Evolutionary conservation across 2,113 vertebrate genomes (phyloP).

Genomic region (Anolis carolinensis): DNA sequence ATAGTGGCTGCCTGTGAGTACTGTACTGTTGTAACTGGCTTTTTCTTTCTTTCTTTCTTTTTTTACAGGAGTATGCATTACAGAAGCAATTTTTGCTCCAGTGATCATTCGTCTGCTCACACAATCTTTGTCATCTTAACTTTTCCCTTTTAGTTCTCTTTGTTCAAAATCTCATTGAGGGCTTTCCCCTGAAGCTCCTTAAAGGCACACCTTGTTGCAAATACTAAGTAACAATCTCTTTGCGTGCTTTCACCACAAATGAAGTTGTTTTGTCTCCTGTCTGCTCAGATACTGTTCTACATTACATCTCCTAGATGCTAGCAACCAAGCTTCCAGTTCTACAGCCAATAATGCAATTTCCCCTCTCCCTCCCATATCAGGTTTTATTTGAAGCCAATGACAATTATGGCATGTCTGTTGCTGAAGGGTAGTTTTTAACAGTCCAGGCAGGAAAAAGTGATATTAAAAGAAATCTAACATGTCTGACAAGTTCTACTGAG

Average conservation of each 20-base stretch:
- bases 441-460: neutral
- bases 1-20: conserved; percentile 39
- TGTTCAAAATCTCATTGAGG: conserved; percentile 19
- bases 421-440: neutral
- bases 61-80: conserved; percentile 19
- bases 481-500: no score
- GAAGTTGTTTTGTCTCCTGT: neutral
- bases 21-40: conserved; percentile 28
- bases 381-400: neutral
- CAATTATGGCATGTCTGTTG: no score
- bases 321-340: neutral
- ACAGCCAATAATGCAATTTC: neutral
- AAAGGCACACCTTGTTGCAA: conserved; percentile 14
- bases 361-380: neutral
- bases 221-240: neutral
- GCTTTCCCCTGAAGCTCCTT: conserved; percentile 12
- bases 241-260: neutral
- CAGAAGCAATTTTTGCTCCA: conserved; percentile 40
- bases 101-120: conserved; percentile 34
- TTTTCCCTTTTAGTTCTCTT: conserved; percentile 17
- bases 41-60: conserved; percentile 9
- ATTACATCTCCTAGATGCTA: neutral
- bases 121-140: conserved; percentile 38
- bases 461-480: neutral
- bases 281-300: no score